Evolutionary conservation across 2,113 vertebrate genomes (phyloP), one percentile per base, ranked within the genome.

Genomic region (Oreotrochilus melanogaster): DNA sequence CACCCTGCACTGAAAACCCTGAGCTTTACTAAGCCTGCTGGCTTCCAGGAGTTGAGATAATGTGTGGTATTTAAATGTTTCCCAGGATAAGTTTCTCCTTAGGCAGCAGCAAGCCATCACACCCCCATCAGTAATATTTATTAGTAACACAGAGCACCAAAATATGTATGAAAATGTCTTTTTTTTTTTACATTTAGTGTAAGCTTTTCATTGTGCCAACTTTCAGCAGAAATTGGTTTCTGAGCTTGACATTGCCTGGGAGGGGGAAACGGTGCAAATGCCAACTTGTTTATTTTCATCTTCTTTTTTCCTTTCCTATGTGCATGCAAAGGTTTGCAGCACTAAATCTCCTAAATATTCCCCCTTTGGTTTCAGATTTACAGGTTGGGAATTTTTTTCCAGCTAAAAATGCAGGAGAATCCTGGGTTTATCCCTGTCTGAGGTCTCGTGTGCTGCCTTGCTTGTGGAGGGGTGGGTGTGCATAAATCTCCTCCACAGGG

Each of bases 401-500:
- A 45, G 19, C 12, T 25, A 30, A 42, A 7, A 60, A 23, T 11
- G 8, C n/a, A n/a, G 27, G 31, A 79, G 69, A 48, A n/a, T 30
- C 33, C 30, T 39, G 31, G 0, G 15, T 70, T 83, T 47, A 28
- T 69, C 78, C 1, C 0, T 33, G 5, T 14, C 19, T 53, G 6
- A 27, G 39, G 19, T 6, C 4, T 18, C 5, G 7, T 6, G 37
- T 23, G 37, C 14, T 28, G 42, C 43, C 43, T 23, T 24, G 14
- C 31, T 15, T 14, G 0, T 1, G 47, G 27, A 35, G 22, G 22
- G 10, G 2, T 0, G 16, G 8, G 27, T 27, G 9, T 24, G 17
- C 37, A 10, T 27, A 18, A 61, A 11, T 7, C 54, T 69, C 25
- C 25, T 33, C 73, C 42, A 9, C 21, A 2, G 8, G 6, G 14